A percentile compares a stretch with the other conserved stretches of the same genome.
These are phyloP conservation scores for Stercorarius parasiticus DNA, from an alignment of 2,113 vertebrate species.

Conservation along the genomic window DNA sequence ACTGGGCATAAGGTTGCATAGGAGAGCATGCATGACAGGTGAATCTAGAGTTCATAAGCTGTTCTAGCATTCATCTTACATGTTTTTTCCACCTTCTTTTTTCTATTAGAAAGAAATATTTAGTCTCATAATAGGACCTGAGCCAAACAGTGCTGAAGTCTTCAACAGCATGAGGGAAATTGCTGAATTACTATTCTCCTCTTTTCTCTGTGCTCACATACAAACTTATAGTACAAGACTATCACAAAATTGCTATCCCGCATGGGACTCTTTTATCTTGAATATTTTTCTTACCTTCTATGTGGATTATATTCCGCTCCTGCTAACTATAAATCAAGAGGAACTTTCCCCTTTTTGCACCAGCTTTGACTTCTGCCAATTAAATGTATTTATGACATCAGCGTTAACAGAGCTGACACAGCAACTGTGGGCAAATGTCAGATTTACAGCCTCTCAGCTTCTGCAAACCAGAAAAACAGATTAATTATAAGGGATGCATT, in stretches of 20 bases:
- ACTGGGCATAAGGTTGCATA: fast-evolving
- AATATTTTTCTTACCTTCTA: background rate
- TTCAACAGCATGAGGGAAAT: background rate
- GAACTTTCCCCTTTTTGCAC: background rate
- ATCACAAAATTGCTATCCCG: background rate
- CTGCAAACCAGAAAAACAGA: background rate
- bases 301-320: background rate
- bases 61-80: background rate
- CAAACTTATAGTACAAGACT: background rate
- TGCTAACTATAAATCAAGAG: background rate
- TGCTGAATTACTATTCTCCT: background rate
- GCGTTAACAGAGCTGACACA: background rate
- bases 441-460: background rate
- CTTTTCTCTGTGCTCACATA: background rate
- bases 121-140: background rate
- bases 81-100: background rate
- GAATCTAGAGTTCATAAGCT: background rate
- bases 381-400: background rate
- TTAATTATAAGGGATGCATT: background rate
- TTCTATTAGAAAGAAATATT: background rate
- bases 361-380: background rate
- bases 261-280: background rate
- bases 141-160: background rate
- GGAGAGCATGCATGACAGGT: background rate
- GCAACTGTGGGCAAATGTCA: background rate